phyloP scores from a whole-genome alignment of 2,113 vertebrate species.

The Erythrocercus mccallii region DNA sequence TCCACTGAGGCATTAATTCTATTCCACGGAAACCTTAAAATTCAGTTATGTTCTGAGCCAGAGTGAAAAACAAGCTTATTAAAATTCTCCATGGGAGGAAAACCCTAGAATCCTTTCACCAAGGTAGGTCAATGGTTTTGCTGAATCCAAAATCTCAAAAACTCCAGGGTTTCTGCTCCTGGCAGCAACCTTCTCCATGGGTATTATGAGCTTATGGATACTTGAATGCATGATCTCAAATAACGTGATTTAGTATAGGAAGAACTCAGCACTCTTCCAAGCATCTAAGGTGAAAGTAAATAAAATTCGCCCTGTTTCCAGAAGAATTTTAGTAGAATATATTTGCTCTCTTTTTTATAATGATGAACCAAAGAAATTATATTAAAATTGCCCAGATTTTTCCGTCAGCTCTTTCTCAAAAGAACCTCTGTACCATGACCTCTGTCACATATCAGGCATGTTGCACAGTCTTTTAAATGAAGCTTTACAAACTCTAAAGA shows the following conservation, averaged over 20 bases:
- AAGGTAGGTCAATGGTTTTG: not conserved
- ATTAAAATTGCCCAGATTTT: not conserved
- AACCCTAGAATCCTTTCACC: not conserved
- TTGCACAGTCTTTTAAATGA: not conserved
- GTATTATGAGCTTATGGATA: not conserved
- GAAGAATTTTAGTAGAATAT: not conserved
- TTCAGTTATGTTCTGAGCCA: not conserved
- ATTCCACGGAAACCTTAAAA: not conserved
- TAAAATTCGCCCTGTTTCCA: not conserved
- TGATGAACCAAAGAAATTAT: not conserved
- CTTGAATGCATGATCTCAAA: not conserved
- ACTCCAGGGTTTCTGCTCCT: not conserved
- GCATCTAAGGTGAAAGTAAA: not conserved
- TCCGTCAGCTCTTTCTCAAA: not conserved
- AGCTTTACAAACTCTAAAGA: not conserved
- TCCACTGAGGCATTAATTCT: not conserved
- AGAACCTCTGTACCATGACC: not conserved
- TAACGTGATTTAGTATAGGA: not conserved
- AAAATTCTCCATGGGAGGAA: not conserved
- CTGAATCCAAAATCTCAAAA: not conserved
- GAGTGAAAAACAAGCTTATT: not conserved
- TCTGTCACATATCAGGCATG: not conserved
- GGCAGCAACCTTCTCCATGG: not conserved
- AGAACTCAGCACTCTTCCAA: not conserved
- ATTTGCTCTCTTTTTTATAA: fast-evolving